Base-by-base conservation (phyloP, 2,797 vertebrate species). In the Orestias chungarensis region DNA sequence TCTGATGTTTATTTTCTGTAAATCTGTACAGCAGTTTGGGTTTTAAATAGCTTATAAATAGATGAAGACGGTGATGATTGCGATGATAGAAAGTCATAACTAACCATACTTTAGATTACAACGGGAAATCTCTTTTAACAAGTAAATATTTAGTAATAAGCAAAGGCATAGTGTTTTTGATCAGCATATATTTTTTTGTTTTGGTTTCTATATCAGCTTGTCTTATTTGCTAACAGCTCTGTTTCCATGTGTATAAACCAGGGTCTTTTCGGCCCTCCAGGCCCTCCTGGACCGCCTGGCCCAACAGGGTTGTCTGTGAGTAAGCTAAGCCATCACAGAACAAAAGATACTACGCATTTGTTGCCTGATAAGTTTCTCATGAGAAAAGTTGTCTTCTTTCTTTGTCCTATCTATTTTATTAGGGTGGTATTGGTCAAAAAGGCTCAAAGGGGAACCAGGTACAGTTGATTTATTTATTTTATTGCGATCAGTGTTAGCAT, bases 261-360 rank as follows among this genome's bases (percentile, higher is more conserved):
- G 97, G 98, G 98, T 78, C 93, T 94, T 73, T 69, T 93, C 35
- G 97, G 98, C 77, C 93, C 94, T 2, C 64, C 89, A 0, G 98
- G 98, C 43, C 94, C 96, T 0, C 74, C 91, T 0, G 98, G 97
- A 5, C 96, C 97, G 0, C 96, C 95, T 0, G 98, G 98, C 1
- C 93, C 94, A 31, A 94, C 95, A 1, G 98, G 98, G 83, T 87
- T 99, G 38, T 96, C 97, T 91, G 97, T 99, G 90, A 52, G 92
- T 93, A 71, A 2, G 66, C 38, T 42, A 9, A 4, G 59, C 18
- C 3, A 55, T 64, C 2, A 61, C 25, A 47, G 29, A 2, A 7
- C 18, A 15, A 66, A 61, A 74, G 17, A 52, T 0, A 27, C 6
- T 23, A 0, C 17, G 12, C 11, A 1, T 8, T 33, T 42, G 18